Evolutionary conservation across 2,888 invertebrate species (phyloP), one percentile per base, ranked within the genome.

Genomic region (Urechis unicinctus): DNA sequence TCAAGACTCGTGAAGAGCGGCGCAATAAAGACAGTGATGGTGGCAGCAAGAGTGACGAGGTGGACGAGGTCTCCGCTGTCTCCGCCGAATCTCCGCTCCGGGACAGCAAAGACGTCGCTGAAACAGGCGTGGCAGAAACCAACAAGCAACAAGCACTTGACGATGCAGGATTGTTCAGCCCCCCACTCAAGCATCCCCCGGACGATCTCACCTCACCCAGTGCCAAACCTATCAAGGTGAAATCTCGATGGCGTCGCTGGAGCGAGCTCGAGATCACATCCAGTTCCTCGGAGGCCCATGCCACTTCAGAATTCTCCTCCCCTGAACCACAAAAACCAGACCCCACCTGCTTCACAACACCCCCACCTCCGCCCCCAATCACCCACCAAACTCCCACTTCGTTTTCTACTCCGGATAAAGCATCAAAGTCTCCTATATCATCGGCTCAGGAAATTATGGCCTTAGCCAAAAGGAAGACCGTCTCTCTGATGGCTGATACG

Each of bases 181-280:
- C 17, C 17, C 17, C 36, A 36, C 36, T 17, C 36, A 36, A 36
- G 17, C 9, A 36, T n/a, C n/a, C n/a, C n/a, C n/a, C n/a, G 36
- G 36, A 36, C 9, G 36, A 36, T 36, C 17, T 36, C 17, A 9
- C 17, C 17, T 36, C 29, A n/a, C 17, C 56, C 3, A 42, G 52
- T 5, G 24, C 21, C 2, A 52, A 58, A 22, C 63, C 61, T 2
- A 59, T 57, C 42, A 64, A 64, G 42, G 57, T 64, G 42, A 64
- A 64, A 42, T 64, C 64, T 2, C 55, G 64, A n/a, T 64, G 64
- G 64, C 47, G 62, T 6, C 56, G 63, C 21, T 61, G 60, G 58
- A 61, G 63, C 31, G 64, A 64, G 52, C 42, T 60, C 48, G 64
- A 64, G 31, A 50, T 52, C 3, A 50, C 52, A 28, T 21, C 28